phyloP scores from a whole-genome alignment of 2,888 invertebrate genomes.

The Agrotis exclamationis region DNA sequence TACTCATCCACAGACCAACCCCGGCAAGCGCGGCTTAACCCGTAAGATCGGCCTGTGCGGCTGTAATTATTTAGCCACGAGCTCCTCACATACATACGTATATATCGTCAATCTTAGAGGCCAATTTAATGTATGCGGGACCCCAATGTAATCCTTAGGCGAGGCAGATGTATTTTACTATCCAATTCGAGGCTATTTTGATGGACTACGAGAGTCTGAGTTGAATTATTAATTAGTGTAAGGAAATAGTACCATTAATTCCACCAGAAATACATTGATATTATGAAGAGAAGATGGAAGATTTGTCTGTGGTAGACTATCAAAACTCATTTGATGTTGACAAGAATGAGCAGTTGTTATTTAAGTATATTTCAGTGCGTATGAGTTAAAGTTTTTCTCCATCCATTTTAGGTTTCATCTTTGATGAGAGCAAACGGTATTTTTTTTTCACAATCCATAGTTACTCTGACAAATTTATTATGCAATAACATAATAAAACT shows the following conservation, averaged over 20 bases:
- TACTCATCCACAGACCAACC: too few species aligned
- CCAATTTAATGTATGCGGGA: neutral
- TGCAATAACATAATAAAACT: too few species aligned
- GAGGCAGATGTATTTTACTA: conserved; percentile 31
- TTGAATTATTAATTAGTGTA: conserved; percentile 19
- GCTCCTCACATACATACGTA: neutral
- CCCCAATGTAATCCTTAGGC: neutral
- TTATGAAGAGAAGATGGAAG: neutral
- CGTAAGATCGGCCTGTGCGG: too few species aligned
- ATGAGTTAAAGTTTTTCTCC: too few species aligned
- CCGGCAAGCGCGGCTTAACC: too few species aligned
- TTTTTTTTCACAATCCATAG: too few species aligned
- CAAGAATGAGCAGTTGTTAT: neutral
- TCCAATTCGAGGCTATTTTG: neutral
- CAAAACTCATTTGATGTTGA: neutral
- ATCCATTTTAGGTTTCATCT: too few species aligned
- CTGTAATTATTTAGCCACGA: too few species aligned
- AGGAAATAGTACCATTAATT: neutral
- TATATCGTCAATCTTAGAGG: neutral
- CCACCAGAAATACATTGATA: neutral
- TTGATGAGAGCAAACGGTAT: too few species aligned
- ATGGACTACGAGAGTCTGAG: neutral
- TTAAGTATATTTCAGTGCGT: neutral
- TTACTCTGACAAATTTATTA: too few species aligned
- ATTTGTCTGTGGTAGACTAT: neutral